Evolutionary conservation across 2,797 vertebrate genomes (phyloP).

Genomic region (Erethizon dorsatum): DNA sequence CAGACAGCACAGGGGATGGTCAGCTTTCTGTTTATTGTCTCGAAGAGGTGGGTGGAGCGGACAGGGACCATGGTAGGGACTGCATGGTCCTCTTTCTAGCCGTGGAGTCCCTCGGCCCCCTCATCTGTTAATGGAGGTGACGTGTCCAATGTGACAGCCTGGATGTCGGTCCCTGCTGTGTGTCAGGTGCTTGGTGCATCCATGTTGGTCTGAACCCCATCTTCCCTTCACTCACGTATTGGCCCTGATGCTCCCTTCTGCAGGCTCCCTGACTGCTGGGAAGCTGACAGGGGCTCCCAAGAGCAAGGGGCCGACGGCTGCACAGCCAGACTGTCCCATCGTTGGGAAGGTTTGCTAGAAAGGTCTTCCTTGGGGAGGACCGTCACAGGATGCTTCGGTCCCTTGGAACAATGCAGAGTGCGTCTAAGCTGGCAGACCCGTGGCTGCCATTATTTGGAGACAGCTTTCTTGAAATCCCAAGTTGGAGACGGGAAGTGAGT

Average conservation of each 20-base stretch:
- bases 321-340: neutral
- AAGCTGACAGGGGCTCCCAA: neutral
- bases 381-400: neutral
- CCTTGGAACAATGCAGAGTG: neutral
- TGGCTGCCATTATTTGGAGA: neutral
- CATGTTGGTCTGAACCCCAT: neutral
- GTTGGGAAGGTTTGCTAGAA: neutral
- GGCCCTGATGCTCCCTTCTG: neutral
- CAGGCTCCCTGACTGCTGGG: no score
- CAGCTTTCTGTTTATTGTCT: neutral
- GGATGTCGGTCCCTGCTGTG: neutral
- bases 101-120: neutral
- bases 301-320: neutral
- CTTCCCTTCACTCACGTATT: neutral
- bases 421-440: neutral
- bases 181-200: neutral
- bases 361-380: neutral
- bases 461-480: neutral
- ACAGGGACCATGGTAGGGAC: neutral
- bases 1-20: neutral
- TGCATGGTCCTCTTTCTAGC: neutral
- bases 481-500: neutral
- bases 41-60: neutral
- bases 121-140: neutral
- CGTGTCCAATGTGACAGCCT: neutral